These are phyloP conservation scores for Mythimna impura DNA, from an alignment of 2,888 invertebrate species.

Conservation along the genomic window DNA sequence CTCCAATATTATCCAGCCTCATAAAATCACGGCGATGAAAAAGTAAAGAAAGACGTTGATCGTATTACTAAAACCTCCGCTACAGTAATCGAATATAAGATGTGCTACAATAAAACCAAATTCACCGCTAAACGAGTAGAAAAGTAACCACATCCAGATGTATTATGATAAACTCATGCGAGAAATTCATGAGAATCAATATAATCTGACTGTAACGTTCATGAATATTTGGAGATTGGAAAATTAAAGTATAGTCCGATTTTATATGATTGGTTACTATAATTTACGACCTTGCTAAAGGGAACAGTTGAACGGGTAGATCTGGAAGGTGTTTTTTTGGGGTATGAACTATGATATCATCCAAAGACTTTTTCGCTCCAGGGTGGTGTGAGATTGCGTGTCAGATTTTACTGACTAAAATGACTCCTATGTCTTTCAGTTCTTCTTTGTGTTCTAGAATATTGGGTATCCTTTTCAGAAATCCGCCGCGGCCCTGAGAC, in stretches of 20 bases:
- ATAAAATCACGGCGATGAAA: constrained; percentile 39
- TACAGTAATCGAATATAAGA: constrained; percentile 49
- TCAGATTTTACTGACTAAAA: no score
- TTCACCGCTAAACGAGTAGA: constrained; percentile 46
- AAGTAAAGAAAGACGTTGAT: constrained; percentile 47
- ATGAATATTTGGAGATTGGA: constrained; percentile 26
- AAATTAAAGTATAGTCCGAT: neutral
- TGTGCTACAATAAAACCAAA: constrained; percentile 46
- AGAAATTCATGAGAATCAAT: constrained; percentile 36
- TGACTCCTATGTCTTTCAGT: no score
- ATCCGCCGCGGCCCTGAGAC: no score
- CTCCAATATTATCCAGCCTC: constrained; percentile 29
- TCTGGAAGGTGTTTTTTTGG: no score
- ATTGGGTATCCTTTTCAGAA: no score
- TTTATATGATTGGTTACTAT: neutral
- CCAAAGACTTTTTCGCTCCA: no score
- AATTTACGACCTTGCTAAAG: no score
- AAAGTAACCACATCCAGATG: constrained; percentile 50
- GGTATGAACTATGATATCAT: no score
- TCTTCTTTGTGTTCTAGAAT: no score
- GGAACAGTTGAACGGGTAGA: no score
- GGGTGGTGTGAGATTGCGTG: no score
- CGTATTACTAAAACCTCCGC: constrained; percentile 45
- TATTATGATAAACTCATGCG: constrained; percentile 39
- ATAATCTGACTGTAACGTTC: constrained; percentile 40